Evolutionary conservation across 2,888 invertebrate species (phyloP).

Genomic region (Drosophila kanekoi): DNA sequence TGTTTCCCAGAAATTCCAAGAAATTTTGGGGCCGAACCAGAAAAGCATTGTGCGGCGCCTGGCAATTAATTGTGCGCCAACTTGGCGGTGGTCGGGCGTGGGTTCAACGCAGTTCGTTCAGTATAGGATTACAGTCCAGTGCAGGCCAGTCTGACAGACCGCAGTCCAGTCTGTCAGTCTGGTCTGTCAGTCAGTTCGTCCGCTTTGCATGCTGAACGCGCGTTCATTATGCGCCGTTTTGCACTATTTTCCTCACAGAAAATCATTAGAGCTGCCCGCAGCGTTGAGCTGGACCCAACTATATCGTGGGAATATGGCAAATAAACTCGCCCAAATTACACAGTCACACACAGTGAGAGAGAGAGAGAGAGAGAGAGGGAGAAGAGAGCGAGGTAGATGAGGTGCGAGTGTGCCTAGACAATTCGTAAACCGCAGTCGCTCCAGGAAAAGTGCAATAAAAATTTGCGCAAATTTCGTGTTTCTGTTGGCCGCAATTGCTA

Average conservation of each 20-base stretch:
- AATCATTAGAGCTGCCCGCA: constrained; percentile 76
- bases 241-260: constrained; percentile 74
- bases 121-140: constrained; percentile 57
- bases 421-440: constrained; percentile 67
- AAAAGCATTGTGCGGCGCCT: constrained; percentile 74
- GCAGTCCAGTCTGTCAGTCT: constrained; percentile 4
- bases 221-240: constrained; percentile 77
- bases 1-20: constrained; percentile 73
- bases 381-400: constrained; percentile 23
- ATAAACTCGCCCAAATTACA: constrained; percentile 80
- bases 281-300: constrained; percentile 69
- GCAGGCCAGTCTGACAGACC: background rate
- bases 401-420: constrained; percentile 47
- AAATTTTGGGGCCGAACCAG: constrained; percentile 57
- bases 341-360: constrained; percentile 45
- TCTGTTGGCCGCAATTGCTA: constrained; percentile 79
- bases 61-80: constrained; percentile 73
- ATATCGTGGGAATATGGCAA: constrained; percentile 84
- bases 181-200: constrained; percentile 28
- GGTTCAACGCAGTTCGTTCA: constrained; percentile 51
- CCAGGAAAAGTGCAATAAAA: constrained; percentile 79
- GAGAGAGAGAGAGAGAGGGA: constrained; percentile 1
- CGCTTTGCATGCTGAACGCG: constrained; percentile 57
- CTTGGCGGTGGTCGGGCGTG: constrained; percentile 60
- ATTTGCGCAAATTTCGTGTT: constrained; percentile 80